Base-by-base conservation (phyloP, 1,140 invertebrate genomes). In the Alviniconcha marisindica region DNA sequence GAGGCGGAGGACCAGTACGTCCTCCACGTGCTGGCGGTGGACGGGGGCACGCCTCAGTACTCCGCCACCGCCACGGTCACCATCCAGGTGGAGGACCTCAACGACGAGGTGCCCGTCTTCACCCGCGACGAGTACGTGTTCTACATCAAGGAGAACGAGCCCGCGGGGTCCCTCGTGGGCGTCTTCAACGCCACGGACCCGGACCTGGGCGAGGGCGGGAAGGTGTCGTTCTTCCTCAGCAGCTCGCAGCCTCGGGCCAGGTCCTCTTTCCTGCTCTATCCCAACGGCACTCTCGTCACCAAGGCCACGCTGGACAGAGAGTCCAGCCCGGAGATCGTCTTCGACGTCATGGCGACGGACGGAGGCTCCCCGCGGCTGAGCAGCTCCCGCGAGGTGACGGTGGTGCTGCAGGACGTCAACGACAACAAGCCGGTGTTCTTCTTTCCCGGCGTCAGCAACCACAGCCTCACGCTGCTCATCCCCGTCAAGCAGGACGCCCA, bases 61-160 rank as follows among this genome's bases (percentile, higher is more conserved):
- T 86, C 84, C 2, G 97, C 96, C 88, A 97, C 96, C 85, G 96
- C 97, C 1, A 96, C 98, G n/a, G 96, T 99, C 2, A 96, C 96
- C 88, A 96, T 99, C 48, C 95, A 96, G 89, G 96, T 99, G 36
- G 94, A 95, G n/a, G 98, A 99, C 92, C 95, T 96, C 0, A 99
- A 99, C 91, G 98, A 99, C 92, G 97, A 98, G 92, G 92, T 96
- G 12, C 88, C 89, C 15, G 78, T 81, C 24, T 88, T 88, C 42
- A 77, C 89, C 14, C 42, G 86, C 21, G 86, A 86, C 56, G 78
- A 86, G 12, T 89, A 90, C 81, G 95, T 95, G 51, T 96, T 99
- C 54, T 95, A 96, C 84, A 95, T 99, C 3, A 95, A 96, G 86
- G 98, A 99, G 92, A 99, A 99, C 90, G 97, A 96, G 12, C 97